phyloP scores from a whole-genome alignment of 2,888 invertebrate genomes.

The Harpalus rufipes region DNA sequence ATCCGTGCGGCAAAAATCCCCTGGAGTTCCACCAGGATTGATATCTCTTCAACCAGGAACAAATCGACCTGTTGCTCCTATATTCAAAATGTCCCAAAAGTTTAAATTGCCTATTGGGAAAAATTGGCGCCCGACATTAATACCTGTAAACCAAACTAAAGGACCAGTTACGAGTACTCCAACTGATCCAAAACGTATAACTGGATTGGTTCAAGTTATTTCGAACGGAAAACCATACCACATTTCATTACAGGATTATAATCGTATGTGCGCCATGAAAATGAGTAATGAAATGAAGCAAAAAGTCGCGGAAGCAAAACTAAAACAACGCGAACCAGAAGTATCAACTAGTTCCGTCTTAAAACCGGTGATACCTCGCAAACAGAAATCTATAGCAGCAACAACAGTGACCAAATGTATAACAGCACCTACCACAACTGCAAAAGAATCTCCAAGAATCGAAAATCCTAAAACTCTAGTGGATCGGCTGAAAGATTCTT shows the following conservation, averaged over 20 bases:
- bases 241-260: slow-evolving; percentile 88
- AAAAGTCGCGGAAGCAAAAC: slow-evolving; percentile 78
- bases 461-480: slow-evolving; percentile 57
- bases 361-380: slow-evolving; percentile 65
- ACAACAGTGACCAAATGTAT: slow-evolving; percentile 36
- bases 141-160: slow-evolving; percentile 80
- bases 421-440: slow-evolving; percentile 44
- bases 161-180: slow-evolving; percentile 73
- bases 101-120: slow-evolving; percentile 80
- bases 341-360: slow-evolving; percentile 46
- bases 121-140: slow-evolving; percentile 86
- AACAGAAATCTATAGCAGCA: slow-evolving; percentile 60
- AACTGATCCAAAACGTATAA: slow-evolving; percentile 80
- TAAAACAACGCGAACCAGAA: slow-evolving; percentile 70
- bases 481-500: slow-evolving; percentile 52
- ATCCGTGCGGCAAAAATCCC: slow-evolving; percentile 69
- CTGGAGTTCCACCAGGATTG: slow-evolving; percentile 74
- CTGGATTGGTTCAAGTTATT: slow-evolving; percentile 86
- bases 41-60: slow-evolving; percentile 75
- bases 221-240: slow-evolving; percentile 89
- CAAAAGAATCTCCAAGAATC: slow-evolving; percentile 45
- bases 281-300: slow-evolving; percentile 79
- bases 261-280: slow-evolving; percentile 87
- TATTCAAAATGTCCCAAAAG: slow-evolving; percentile 74
- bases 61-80: slow-evolving; percentile 73